Evolutionary conservation across 2,797 vertebrate species (phyloP).

Genomic region (Sphaeramia orbicularis): DNA sequence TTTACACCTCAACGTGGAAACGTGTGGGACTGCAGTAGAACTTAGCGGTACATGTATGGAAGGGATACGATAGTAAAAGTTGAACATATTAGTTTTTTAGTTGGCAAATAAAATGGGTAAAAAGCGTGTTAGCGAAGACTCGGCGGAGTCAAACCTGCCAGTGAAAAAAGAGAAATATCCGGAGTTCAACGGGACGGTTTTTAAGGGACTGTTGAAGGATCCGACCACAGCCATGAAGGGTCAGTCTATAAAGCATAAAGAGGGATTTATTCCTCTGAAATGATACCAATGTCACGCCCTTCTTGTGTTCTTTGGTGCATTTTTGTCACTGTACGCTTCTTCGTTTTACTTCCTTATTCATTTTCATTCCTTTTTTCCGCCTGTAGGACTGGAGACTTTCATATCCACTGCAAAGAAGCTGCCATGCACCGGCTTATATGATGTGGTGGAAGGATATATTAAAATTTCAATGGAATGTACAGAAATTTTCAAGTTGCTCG

Average conservation of each 20-base stretch:
- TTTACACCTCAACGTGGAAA: slow-evolving; percentile 73
- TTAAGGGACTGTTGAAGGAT: slow-evolving; percentile 84
- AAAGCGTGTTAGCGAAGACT: slow-evolving; percentile 61
- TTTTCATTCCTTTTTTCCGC: neutral
- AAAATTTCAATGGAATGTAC: slow-evolving; percentile 95
- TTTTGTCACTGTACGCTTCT: neutral
- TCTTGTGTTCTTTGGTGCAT: neutral
- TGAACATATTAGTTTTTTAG: neutral
- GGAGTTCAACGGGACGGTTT: slow-evolving; percentile 84
- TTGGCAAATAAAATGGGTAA: slow-evolving; percentile 61
- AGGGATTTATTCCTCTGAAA: no score
- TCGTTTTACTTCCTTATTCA: neutral
- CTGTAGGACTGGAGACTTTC: slow-evolving; percentile 87
- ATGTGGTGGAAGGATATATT: slow-evolving; percentile 95
- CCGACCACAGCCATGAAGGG: slow-evolving; percentile 79
- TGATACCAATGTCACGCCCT: no score
- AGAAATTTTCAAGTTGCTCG: slow-evolving; percentile 92
- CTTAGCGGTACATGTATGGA: neutral
- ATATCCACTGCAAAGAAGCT: slow-evolving; percentile 86
- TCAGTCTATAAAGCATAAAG: slow-evolving; percentile 38
- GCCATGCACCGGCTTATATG: slow-evolving; percentile 84
- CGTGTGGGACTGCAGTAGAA: neutral
- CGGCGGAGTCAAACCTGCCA: slow-evolving; percentile 37
- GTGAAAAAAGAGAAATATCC: slow-evolving; percentile 69
- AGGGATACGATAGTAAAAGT: neutral